Conservation (phyloP, 2,113 vertebrate species). For the Lagopus muta region DNA sequence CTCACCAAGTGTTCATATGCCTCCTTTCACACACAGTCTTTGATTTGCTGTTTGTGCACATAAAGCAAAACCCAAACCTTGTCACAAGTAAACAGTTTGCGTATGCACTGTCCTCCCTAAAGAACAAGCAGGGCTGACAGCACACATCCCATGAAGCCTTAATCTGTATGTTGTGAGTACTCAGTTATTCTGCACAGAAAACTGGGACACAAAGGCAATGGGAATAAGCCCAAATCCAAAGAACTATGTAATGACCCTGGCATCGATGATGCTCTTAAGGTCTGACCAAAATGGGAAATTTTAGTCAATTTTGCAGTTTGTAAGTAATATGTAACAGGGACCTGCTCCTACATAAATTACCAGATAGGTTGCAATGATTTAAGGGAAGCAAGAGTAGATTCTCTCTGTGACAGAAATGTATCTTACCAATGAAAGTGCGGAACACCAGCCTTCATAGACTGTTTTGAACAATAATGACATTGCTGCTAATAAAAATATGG, state of each 20-base stretch:
- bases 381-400: not conserved
- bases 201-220: not conserved
- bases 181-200: not conserved
- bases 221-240: not conserved
- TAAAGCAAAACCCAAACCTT: not conserved
- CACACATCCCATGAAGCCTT: not conserved
- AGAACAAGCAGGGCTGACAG: not conserved
- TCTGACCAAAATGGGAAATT: not conserved
- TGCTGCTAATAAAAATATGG: not conserved
- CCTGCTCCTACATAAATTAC: not conserved
- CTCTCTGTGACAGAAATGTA: not conserved
- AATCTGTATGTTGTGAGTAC: not conserved
- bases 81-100: not conserved
- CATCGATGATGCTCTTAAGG: not conserved
- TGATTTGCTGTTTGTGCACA: not conserved
- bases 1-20: not conserved
- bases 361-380: not conserved
- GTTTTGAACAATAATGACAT: not conserved
- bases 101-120: not conserved
- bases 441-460: not conserved
- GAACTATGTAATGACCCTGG: not conserved
- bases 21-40: not conserved
- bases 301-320: not conserved
- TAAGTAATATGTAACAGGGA: not conserved
- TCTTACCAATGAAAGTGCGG: not conserved